Base-by-base conservation (phyloP, 2,888 invertebrate genomes). In the Drosophila kanekoi region DNA sequence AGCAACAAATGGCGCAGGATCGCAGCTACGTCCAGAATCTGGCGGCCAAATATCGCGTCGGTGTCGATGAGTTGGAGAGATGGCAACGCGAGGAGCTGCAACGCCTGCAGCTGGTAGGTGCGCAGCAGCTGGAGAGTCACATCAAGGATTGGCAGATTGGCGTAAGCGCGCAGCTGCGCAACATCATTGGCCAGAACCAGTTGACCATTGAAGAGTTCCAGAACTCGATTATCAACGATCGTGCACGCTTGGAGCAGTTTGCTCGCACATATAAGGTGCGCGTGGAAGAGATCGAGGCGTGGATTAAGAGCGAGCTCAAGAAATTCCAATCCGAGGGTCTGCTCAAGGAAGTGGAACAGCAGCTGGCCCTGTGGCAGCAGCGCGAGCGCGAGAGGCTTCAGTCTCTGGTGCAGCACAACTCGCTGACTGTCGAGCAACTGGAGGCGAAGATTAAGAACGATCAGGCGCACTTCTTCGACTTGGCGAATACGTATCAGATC, bases 171-270 rank as follows among this genome's bases (percentile, higher is more conserved):
- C 88, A 87, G 45, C 74, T 92, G 48, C 85, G 89, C 51, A 75
- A 81, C 3, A 86, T 92, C 5, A 80, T 91, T 13, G 77, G 81
- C 3, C 82, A 90, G 44, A 92, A 92, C 37, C 90, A 92, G 56
- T 58, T 91, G 14, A 91, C 91, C n/a, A 87, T 92, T 13, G 91
- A 91, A 28, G 90, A 92, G 63, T 91, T 92, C 73, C 90, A 91
- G 76, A 79, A 70, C 33, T 89, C 88, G 18, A 81, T 92, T 3
- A 79, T 90, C 4, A 90, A 84, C 32, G 92, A 92, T 78, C 92
- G 91, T 11, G 79, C 85, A 0, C 86, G 87, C 0, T 49, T 92
- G 3, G 89, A 90, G 57, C 73, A 89, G 9, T 75, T 92, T 56
- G 91, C 92, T 0, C 77, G 76, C 3, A 84, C 86, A 4, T 91